These are phyloP conservation scores for Falco novaeseelandiae DNA, from an alignment of 2,797 vertebrate species.

Conservation along the genomic window DNA sequence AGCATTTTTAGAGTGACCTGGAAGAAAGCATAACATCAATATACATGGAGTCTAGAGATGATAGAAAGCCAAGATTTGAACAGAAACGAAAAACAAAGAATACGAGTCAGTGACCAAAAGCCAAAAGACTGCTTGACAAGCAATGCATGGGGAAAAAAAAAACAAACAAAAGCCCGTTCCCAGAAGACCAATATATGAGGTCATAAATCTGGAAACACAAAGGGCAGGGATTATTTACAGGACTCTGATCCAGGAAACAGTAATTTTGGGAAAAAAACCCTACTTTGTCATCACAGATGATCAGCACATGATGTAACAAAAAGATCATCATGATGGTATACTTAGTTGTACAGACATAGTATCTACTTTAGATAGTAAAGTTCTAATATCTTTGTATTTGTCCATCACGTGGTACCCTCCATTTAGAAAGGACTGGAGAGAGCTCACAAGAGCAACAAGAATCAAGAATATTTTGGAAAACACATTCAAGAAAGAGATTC, in stretches of 20 bases:
- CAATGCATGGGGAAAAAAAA: background rate
- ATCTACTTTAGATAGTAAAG: background rate
- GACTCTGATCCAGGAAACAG: background rate
- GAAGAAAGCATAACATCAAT: constrained; percentile 25
- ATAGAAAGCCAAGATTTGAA: background rate
- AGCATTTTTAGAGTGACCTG: background rate
- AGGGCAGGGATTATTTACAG: background rate
- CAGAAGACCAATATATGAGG: background rate
- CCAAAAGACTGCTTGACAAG: background rate
- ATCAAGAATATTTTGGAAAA: background rate
- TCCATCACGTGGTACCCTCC: background rate
- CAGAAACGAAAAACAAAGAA: background rate
- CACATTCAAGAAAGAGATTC: background rate
- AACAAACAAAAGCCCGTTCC: background rate
- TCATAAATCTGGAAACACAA: background rate
- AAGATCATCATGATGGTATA: background rate
- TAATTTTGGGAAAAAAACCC: background rate
- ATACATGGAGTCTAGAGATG: background rate
- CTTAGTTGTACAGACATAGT: background rate
- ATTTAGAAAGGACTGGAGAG: background rate
- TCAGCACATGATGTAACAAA: background rate
- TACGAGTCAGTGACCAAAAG: background rate
- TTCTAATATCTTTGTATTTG: background rate
- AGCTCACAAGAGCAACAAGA: background rate
- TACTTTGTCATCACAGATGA: accelerated